Conservation (phyloP, 2,888 invertebrate species). For the Ceramica pisi region DNA sequence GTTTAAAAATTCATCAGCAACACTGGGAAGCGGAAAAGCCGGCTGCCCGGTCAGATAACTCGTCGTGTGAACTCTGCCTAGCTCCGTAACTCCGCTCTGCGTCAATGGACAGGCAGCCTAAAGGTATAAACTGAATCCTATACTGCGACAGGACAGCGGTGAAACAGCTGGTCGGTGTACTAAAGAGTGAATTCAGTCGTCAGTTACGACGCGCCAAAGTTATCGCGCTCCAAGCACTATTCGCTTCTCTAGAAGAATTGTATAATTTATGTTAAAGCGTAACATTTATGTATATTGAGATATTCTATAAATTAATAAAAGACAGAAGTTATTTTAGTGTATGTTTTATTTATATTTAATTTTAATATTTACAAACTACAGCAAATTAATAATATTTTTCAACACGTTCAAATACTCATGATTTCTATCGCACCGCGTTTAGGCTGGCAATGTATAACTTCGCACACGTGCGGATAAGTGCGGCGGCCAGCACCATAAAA, state of each 20-base stretch:
- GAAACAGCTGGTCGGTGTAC: conserved; percentile 13
- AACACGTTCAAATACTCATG: too few relatives aligned
- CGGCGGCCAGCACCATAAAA: too few relatives aligned
- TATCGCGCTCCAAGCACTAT: conserved; percentile 36
- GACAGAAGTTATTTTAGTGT: conserved; percentile 24
- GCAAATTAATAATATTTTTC: too few relatives aligned
- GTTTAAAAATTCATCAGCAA: too few relatives aligned
- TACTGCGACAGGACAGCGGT: conserved; percentile 43
- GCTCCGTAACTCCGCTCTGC: too few relatives aligned
- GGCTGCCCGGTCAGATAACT: too few relatives aligned
- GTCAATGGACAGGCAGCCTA: too few relatives aligned
- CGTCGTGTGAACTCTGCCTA: too few relatives aligned
- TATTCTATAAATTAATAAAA: conserved; percentile 62
- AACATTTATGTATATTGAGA: conserved; percentile 62
- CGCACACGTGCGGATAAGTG: too few relatives aligned
- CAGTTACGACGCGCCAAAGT: conserved; percentile 17
- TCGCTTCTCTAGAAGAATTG: conserved; percentile 57
- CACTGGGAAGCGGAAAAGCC: too few relatives aligned
- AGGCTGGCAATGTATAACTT: too few relatives aligned
- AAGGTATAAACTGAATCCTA: conserved; percentile 5
- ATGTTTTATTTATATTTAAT: not conserved
- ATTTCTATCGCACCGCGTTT: too few relatives aligned
- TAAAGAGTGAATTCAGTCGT: not conserved
- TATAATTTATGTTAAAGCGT: conserved; percentile 59
- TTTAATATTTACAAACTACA: not conserved